These are phyloP conservation scores for Sebastes trivittatus DNA, from an alignment of 2,797 vertebrate species.

Conservation along the genomic window DNA sequence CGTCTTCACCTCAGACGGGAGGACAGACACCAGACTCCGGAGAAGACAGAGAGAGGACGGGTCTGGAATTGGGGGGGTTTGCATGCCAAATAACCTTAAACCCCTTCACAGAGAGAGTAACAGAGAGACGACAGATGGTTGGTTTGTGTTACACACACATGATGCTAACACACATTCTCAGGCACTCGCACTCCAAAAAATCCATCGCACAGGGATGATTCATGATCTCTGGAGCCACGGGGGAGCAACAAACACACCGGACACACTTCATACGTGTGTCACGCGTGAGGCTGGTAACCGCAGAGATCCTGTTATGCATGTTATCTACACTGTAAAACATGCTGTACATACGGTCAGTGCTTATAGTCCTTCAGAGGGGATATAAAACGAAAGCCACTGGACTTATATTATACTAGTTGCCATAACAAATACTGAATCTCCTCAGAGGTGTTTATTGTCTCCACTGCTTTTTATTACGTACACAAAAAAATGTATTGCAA, in stretches of 20 bases:
- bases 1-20: constrained; percentile 37
- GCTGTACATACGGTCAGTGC: not conserved
- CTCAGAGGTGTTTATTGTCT: not conserved
- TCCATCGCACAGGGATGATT: constrained; percentile 38
- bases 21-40: constrained; percentile 18
- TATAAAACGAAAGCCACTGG: not conserved
- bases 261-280: constrained; percentile 59
- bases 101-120: constrained; percentile 28
- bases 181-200: not conserved
- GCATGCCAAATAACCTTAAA: constrained; percentile 28
- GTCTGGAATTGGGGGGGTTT: not conserved
- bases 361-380: not conserved
- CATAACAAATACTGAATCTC: not conserved
- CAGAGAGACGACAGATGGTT: constrained; percentile 58
- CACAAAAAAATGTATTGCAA: not conserved
- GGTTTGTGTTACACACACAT: constrained; percentile 43
- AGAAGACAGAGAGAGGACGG: not conserved
- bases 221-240: constrained; percentile 22
- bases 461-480: not conserved
- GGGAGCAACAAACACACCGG: constrained; percentile 53
- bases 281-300: constrained; percentile 17
- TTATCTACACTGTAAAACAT: not conserved
- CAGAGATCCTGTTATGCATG: constrained; percentile 1
- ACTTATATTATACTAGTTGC: not conserved
- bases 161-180: constrained; percentile 27